Evolutionary conservation across 35 echinoderm and acorn worm species (phyloP), one percentile per base, ranked within the genome.

Genomic region (Ophioderma brevispina): DNA sequence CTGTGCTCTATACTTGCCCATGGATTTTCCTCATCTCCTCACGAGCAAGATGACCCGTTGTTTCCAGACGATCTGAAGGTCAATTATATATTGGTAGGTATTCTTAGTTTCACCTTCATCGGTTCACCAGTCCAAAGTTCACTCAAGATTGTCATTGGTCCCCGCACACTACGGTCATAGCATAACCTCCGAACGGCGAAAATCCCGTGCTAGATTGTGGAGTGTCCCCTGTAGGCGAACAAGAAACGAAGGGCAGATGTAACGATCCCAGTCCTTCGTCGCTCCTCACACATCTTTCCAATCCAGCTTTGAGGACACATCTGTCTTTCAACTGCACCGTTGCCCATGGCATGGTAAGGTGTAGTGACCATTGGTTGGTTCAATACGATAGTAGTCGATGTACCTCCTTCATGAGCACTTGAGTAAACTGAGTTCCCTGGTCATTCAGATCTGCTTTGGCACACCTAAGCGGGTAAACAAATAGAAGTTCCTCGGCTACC

Each of bases 221-320:
- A 11, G 84, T 82, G 56, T 94, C 93, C 6, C 93, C n/a, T 35
- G 42, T 91, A 91, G 1, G 91, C 46, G 46, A 52, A 52, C 46
- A 52, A 52, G 46, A 52, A 21, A n/a, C n/a, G n/a, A n/a, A 11
- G 46, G 46, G 21, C 46, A 52, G 46, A 52, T 52, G 46, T 52
- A 52, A 37, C 94, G 59, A 49, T 96, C 91, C 94, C 94, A 96
- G 78, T 93, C 87, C 78, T 81, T n/a, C 78, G 93, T 15, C 87
- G 81, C 21, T 90, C 86, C 13, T 81, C 86, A 77, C 86, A 92
- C 50, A 92, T 50, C 87, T 84, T 33, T 92, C 55, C 19, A 96
- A 64, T 75, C 92, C 92, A 30, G 78, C 77, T 52, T 96, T 96
- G 0, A 96, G 59, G 0, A 87, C 86, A 19, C 40, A 63, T 42